phyloP scores from a whole-genome alignment of 1,140 invertebrate species.

The Drosophila repleta region DNA sequence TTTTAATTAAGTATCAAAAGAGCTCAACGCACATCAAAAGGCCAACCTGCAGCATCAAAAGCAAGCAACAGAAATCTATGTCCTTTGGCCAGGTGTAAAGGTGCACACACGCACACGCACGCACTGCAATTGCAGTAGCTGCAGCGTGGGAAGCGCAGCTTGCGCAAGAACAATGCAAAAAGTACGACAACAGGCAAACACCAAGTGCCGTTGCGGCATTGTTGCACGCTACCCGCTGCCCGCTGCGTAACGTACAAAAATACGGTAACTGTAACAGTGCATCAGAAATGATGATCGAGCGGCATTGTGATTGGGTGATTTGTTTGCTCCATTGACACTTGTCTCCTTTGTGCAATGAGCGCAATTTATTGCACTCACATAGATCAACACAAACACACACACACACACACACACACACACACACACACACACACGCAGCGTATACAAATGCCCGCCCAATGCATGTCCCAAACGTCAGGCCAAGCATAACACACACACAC shows the following conservation, averaged over 20 bases:
- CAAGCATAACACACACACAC: slow-evolving; percentile 40
- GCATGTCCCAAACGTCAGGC: slow-evolving; percentile 59
- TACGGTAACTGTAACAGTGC: slow-evolving; percentile 66
- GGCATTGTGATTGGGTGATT: slow-evolving; percentile 32
- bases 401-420: slow-evolving; percentile 11
- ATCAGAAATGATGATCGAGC: slow-evolving; percentile 46
- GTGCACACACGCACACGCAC: neutral
- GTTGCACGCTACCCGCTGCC: slow-evolving; percentile 37
- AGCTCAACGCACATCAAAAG: slow-evolving; percentile 31
- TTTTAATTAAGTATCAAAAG: slow-evolving; percentile 68
- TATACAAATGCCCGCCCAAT: slow-evolving; percentile 52
- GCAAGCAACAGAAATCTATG: slow-evolving; percentile 30
- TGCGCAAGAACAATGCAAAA: slow-evolving; percentile 72
- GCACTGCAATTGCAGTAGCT: neutral
- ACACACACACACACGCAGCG: neutral
- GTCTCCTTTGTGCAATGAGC: slow-evolving; percentile 50
- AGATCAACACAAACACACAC: slow-evolving; percentile 45
- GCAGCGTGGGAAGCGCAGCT: slow-evolving; percentile 73
- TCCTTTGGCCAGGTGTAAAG: slow-evolving; percentile 60
- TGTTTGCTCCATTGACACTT: slow-evolving; percentile 35
- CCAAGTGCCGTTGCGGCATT: slow-evolving; percentile 76
- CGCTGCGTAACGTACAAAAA: slow-evolving; percentile 59
- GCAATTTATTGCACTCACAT: slow-evolving; percentile 62
- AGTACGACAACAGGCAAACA: slow-evolving; percentile 8
- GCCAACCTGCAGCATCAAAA: slow-evolving; percentile 61